Percentiles rank a stretch among this genome's conserved stretches.
These are phyloP conservation scores for Sthenelais limicola DNA, from an alignment of 2,888 invertebrate genomes.

Conservation along the genomic window DNA sequence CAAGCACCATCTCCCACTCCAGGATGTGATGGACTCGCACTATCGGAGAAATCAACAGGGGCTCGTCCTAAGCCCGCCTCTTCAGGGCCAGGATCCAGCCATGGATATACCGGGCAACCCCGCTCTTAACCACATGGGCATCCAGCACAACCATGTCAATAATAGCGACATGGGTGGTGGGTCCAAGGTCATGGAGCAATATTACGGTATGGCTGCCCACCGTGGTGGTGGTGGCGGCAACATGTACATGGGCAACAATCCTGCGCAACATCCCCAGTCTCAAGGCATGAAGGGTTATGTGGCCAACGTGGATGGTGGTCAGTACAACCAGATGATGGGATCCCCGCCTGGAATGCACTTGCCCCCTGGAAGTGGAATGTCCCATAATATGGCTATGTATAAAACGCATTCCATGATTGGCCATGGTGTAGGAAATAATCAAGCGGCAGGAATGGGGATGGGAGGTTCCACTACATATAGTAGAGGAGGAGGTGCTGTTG, in stretches of 20 bases:
- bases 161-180: slow-evolving; percentile 18
- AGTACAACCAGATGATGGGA: slow-evolving; percentile 31
- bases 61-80: slow-evolving; percentile 25
- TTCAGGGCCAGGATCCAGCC: background rate
- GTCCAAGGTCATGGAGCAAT: slow-evolving; percentile 23
- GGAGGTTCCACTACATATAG: no score
- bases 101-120: slow-evolving; percentile 32
- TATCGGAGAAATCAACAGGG: slow-evolving; percentile 18
- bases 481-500: no score
- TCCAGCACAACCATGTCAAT: slow-evolving; percentile 34
- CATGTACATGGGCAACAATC: slow-evolving; percentile 25
- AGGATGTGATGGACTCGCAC: slow-evolving; percentile 20
- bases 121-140: slow-evolving; percentile 14
- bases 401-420: slow-evolving; percentile 32
- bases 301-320: background rate
- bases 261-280: background rate
- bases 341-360: slow-evolving; percentile 12
- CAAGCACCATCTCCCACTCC: background rate
- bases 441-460: slow-evolving; percentile 16
- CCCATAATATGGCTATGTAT: slow-evolving; percentile 22
- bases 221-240: slow-evolving; percentile 14
- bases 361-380: background rate
- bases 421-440: background rate
- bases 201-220: slow-evolving; percentile 15
- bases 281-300: slow-evolving; percentile 24